Conservation (phyloP, 2,797 vertebrate species). For the Chrysocyon brachyurus region DNA sequence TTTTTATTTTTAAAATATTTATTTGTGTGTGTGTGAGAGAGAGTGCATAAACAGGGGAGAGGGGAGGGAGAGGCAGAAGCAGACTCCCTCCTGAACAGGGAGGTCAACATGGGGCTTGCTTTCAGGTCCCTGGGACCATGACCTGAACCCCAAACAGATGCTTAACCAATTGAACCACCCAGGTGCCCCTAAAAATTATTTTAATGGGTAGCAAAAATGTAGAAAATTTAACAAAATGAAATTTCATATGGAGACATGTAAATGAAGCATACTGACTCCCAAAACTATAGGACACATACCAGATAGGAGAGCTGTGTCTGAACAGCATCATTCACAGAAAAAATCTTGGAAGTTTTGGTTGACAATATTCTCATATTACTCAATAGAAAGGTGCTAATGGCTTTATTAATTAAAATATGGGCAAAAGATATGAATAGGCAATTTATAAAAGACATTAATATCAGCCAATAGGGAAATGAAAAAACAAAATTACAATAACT, state of each 20-base stretch:
- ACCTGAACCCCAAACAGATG: neutral
- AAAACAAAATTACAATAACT: neutral
- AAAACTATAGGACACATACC: neutral
- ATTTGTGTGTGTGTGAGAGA: neutral
- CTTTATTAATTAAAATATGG: neutral
- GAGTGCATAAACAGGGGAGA: neutral
- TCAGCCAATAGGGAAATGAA: neutral
- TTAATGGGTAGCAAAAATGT: neutral
- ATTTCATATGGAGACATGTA: neutral
- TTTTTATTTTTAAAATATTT: neutral
- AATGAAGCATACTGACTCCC: neutral
- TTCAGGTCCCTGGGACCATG: neutral
- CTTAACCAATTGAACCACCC: neutral
- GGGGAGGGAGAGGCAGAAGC: neutral
- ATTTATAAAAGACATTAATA: neutral
- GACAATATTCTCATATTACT: neutral
- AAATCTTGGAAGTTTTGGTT: neutral
- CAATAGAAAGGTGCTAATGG: neutral
- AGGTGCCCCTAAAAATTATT: neutral
- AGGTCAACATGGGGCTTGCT: neutral
- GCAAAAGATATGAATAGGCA: neutral
- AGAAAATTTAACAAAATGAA: constrained; percentile 11
- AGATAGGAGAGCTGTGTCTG: neutral
- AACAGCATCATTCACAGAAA: neutral
- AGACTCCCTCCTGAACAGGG: neutral